These are phyloP conservation scores for Aphis craccivora DNA, from an alignment of 1,140 invertebrate species.

Conservation along the genomic window DNA sequence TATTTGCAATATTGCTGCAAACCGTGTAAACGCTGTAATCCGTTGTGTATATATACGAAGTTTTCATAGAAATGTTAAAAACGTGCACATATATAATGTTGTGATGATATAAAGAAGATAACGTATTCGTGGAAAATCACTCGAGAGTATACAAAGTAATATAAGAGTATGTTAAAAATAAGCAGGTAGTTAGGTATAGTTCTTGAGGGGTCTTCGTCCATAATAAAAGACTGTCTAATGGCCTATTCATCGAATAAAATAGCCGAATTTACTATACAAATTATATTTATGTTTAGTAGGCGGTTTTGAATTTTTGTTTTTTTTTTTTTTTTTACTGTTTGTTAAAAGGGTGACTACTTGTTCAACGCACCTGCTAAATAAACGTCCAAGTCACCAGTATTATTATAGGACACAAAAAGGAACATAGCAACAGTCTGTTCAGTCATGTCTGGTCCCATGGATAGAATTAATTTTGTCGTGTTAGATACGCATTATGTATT, in stretches of 20 bases:
- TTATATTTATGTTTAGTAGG: constrained; percentile 23
- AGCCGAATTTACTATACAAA: constrained; percentile 16
- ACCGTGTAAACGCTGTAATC: not conserved
- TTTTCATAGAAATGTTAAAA: not conserved
- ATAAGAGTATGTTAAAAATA: not conserved
- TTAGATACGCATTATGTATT: not conserved
- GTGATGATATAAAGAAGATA: not conserved
- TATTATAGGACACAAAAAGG: not conserved
- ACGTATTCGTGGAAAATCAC: constrained; percentile 17
- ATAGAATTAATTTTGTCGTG: not conserved
- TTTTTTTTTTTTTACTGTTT: not conserved
- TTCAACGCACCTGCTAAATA: constrained; percentile 13
- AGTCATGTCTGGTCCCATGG: not conserved
- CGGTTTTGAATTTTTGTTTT: constrained; percentile 26
- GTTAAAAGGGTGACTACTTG: constrained; percentile 39
- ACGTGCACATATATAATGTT: not conserved
- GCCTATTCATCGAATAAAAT: constrained; percentile 44
- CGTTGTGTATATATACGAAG: too few species aligned
- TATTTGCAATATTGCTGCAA: not conserved
- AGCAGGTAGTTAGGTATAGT: not conserved
- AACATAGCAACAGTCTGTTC: constrained; percentile 7
- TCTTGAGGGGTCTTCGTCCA: not conserved
- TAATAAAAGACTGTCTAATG: constrained; percentile 39
- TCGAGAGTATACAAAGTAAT: not conserved
- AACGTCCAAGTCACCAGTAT: not conserved